Evolutionary conservation across 2,888 invertebrate genomes (phyloP).

Genomic region (Anagyrus pseudococci): DNA sequence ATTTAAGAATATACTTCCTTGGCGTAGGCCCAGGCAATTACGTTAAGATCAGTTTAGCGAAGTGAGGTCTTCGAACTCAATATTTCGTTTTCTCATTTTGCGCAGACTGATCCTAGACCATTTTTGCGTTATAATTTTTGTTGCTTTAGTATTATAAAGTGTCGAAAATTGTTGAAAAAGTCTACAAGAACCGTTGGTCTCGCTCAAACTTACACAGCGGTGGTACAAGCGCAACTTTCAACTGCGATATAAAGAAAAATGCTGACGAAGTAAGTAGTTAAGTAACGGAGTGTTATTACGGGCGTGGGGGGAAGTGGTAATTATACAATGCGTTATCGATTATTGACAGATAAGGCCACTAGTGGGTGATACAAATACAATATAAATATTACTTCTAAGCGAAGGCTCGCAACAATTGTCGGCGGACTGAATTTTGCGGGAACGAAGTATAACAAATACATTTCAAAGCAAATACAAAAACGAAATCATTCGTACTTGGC

Average conservation of each 20-base stretch:
- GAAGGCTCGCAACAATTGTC: constrained; percentile 47
- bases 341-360: constrained; percentile 60
- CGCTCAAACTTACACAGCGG: constrained; percentile 18
- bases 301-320: constrained; percentile 29
- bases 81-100: background rate
- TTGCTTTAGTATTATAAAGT: constrained; percentile 19
- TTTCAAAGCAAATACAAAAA: too few species aligned
- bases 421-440: constrained; percentile 25
- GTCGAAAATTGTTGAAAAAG: constrained; percentile 37
- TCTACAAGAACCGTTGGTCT: constrained; percentile 28
- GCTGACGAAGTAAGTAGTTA: constrained; percentile 42
- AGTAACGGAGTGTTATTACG: constrained; percentile 38
- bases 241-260: constrained; percentile 42
- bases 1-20: constrained; percentile 41
- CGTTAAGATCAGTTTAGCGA: background rate
- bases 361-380: constrained; percentile 59
- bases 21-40: background rate
- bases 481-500: too few species aligned
- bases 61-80: background rate
- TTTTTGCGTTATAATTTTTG: too few species aligned
- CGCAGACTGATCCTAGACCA: constrained; percentile 2
- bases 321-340: constrained; percentile 48
- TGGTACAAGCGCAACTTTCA: constrained; percentile 27
- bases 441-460: too few species aligned
- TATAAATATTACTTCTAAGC: constrained; percentile 56